A percentile compares a stretch with the other conserved stretches of the same genome.
phyloP scores from a whole-genome alignment of 2,113 vertebrate species.

The Mirounga angustirostris region DNA sequence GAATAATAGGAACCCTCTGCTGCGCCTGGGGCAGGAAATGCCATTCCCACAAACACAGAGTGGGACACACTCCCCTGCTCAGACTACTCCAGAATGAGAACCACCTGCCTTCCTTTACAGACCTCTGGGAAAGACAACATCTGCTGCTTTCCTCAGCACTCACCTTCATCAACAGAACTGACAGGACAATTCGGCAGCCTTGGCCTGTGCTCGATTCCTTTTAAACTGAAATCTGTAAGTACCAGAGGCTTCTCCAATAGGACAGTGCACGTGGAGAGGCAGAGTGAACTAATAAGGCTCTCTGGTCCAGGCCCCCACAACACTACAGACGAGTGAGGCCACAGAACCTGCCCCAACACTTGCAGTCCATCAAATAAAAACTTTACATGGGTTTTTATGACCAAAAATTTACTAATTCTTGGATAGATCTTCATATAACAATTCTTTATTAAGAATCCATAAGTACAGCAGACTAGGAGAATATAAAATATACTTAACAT shows the following conservation, averaged over 20 bases:
- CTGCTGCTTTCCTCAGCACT: too few relatives aligned
- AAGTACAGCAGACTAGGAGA: not conserved
- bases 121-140: too few relatives aligned
- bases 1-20: not conserved
- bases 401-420: not conserved
- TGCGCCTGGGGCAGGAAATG: not conserved
- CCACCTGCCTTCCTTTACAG: too few relatives aligned
- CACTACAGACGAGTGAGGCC: not conserved
- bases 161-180: not conserved
- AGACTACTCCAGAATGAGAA: too few relatives aligned
- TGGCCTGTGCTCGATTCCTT: not conserved
- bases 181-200: too few relatives aligned
- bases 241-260: too few relatives aligned
- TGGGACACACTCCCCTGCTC: not conserved
- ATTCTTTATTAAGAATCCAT: not conserved
- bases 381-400: not conserved
- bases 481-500: not conserved
- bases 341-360: not conserved
- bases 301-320: not conserved
- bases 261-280: accelerated
- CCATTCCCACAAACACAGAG: not conserved
- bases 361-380: not conserved
- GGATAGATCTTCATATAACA: not conserved
- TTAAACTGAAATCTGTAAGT: not conserved
- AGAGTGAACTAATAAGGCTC: not conserved